phyloP scores from a whole-genome alignment of 2,888 invertebrate genomes.

The Blera fallax region DNA sequence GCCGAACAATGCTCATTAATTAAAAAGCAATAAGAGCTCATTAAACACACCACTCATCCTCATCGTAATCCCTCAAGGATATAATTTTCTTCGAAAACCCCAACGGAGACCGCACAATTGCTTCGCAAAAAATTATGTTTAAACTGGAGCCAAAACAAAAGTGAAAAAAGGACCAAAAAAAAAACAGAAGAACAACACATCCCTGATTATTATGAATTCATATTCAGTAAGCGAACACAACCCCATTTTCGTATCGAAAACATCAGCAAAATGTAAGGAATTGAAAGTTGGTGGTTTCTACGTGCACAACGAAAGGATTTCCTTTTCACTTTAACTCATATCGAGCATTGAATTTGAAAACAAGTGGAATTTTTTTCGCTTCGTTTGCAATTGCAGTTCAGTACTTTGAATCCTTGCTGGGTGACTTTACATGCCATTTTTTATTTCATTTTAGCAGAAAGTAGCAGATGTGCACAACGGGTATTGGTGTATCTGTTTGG shows the following conservation, averaged over 20 bases:
- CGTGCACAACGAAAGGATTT: constrained; percentile 25
- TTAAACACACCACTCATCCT: neutral
- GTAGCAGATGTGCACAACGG: constrained; percentile 1
- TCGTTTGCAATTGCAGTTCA: neutral
- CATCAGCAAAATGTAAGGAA: constrained; percentile 18
- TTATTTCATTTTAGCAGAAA: neutral
- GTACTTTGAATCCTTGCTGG: neutral
- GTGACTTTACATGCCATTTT: neutral
- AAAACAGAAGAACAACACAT: neutral
- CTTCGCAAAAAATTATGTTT: neutral
- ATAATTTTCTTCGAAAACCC: constrained; percentile 13
- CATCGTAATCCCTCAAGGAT: neutral
- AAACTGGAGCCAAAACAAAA: constrained; percentile 1
- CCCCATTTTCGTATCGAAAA: constrained; percentile 4
- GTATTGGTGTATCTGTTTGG: constrained; percentile 9
- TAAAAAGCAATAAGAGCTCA: constrained; percentile 37
- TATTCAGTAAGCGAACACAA: constrained; percentile 22
- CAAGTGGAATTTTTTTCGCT: neutral
- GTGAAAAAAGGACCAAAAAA: neutral
- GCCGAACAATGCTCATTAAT: constrained; percentile 11
- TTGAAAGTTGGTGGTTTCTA: constrained; percentile 1
- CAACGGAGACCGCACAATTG: neutral
- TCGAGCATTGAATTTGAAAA: constrained; percentile 14
- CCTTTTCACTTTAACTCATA: constrained; percentile 30
- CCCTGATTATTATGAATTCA: constrained; percentile 29